Evolutionary conservation across 2,113 vertebrate genomes (phyloP), one percentile per base, ranked within the genome.

Genomic region (Cynoglossus semilaevis): DNA sequence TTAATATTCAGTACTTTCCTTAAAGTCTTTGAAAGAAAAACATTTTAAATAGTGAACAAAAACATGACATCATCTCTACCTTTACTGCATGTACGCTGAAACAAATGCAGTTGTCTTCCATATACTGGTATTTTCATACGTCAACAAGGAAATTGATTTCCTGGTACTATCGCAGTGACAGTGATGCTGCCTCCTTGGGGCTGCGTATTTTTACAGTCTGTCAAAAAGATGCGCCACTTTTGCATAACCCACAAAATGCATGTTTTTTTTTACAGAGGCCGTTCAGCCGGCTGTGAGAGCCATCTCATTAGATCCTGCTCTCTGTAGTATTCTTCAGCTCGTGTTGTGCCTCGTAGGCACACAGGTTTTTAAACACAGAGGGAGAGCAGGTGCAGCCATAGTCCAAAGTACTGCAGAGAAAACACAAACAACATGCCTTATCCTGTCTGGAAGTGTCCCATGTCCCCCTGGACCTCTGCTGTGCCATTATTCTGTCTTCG

Each of bases 381-480:
- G 1, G 58, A 77, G 78, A 79, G 76, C 87, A 84, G 85, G 81
- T 86, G 79, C 82, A 83, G 67, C 55, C 62, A 12, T 50, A 37
- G 63, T 74, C 75, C 78, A 74, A 60, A 75, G 37, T 72, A 68
- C 66, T 70, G 70, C 68, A 82, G 77, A 64, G 72, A 69, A 80
- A 73, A 86, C 73, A 79, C 67, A 80, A 73, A 85, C 77, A 85
- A 84, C 83, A 83, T 77, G 76, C 76, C 79, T 77, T 75, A 76
- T 80, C 72, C 77, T 84, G 80, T 82, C 81, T 80, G 77, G 13
- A 66, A 77, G 81, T 77, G 68, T 67, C 66, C 58, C 34, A 14
- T 15, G 45, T 84, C 83, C 74, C 85, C 12, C 2, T 1, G 52
- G 80, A 73, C 57, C 53, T 63, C 57, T 17, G 47, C 76, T 72